Evolutionary conservation across 2,113 vertebrate genomes (phyloP).

Genomic region (Rhabdomys dilectus): DNA sequence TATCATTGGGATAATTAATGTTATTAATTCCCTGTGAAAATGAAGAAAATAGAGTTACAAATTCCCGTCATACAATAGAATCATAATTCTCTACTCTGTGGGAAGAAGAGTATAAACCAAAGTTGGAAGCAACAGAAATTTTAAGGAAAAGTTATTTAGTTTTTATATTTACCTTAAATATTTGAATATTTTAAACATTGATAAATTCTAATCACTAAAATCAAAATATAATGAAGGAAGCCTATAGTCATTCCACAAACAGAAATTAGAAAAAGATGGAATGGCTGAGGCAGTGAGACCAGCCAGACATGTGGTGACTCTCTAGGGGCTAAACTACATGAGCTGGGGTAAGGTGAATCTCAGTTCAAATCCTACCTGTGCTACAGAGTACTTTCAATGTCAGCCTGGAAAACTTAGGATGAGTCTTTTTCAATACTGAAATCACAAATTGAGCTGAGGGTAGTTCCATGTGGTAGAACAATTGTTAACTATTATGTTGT

Average conservation of each 20-base stretch:
- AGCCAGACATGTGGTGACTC: fast-evolving
- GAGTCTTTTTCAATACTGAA: not conserved
- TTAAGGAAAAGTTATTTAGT: not conserved
- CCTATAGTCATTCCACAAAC: not conserved
- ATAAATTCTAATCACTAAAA: not conserved
- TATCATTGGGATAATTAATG: not conserved
- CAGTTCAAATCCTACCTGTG: not conserved
- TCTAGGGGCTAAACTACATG: not conserved
- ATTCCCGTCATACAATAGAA: not conserved
- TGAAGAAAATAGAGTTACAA: not conserved
- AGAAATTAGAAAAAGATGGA: not conserved
- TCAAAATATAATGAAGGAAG: not conserved
- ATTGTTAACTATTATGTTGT: not conserved
- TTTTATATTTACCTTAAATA: not conserved
- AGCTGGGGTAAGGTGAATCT: not conserved
- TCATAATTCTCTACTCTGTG: not conserved
- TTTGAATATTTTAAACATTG: not conserved
- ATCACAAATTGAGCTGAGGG: not conserved
- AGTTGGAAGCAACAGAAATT: not conserved
- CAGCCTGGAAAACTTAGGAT: not conserved
- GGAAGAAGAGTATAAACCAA: fast-evolving
- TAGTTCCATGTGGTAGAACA: not conserved
- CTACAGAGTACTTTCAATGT: not conserved
- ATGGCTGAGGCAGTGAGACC: not conserved
- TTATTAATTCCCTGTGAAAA: not conserved